Evolutionary conservation across 1,140 invertebrate genomes (phyloP).

Genomic region (Lethocerus indicus): DNA sequence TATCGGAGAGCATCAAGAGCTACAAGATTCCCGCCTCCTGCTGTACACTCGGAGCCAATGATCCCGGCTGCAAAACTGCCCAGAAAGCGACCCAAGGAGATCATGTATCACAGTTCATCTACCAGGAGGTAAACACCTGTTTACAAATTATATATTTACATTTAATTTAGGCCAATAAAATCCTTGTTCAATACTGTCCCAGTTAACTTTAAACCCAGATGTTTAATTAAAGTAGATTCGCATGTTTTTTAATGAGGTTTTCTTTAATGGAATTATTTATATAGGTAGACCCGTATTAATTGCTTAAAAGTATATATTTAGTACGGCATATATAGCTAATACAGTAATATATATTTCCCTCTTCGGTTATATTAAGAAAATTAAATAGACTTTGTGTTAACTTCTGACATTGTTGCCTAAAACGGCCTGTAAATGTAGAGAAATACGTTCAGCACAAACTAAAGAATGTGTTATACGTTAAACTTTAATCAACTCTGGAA

Average conservation of each 20-base stretch:
- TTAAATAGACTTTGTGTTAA: too few species aligned
- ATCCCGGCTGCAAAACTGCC: conserved; percentile 27
- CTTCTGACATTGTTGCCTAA: too few species aligned
- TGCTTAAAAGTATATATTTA: too few species aligned
- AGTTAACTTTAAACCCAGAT: conserved; percentile 19
- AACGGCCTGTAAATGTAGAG: not conserved
- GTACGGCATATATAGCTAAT: too few species aligned
- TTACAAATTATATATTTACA: too few species aligned
- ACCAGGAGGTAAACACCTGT: conserved; percentile 30
- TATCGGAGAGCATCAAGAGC: conserved; percentile 21
- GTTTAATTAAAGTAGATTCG: conserved; percentile 14
- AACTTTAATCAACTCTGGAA: not conserved
- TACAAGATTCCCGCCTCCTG: conserved; percentile 42
- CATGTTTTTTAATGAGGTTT: not conserved
- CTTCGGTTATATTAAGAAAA: too few species aligned
- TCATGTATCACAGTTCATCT: conserved; percentile 29
- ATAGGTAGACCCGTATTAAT: not conserved
- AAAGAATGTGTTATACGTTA: not conserved
- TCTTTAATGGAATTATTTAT: not conserved
- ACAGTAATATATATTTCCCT: too few species aligned
- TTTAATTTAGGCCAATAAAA: not conserved
- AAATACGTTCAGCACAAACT: not conserved
- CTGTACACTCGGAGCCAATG: conserved; percentile 27
- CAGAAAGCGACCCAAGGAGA: conserved; percentile 30
- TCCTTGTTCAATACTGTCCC: conserved; percentile 3